Conservation (phyloP, 2,797 vertebrate species). For the Enteromius viviparus region DNA sequence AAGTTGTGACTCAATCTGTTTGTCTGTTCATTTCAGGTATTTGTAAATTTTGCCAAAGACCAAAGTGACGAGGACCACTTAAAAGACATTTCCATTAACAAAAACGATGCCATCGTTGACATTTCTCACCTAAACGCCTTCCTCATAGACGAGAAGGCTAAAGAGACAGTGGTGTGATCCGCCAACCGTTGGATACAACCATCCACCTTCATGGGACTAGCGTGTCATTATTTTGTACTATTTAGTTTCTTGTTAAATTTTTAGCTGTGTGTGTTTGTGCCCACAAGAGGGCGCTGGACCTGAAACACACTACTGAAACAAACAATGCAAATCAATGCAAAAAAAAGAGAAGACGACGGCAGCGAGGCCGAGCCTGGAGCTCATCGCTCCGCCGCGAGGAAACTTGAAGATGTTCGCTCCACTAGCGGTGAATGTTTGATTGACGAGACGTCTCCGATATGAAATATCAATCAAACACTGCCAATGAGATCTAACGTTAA, state of each 20-base stretch:
- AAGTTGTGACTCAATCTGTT: background rate
- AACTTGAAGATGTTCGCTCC: conserved; percentile 63
- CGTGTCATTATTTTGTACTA: conserved; percentile 45
- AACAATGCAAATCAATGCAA: conserved; percentile 93
- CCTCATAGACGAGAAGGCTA: conserved; percentile 86
- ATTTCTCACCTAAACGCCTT: conserved; percentile 87
- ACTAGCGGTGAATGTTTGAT: conserved; percentile 59
- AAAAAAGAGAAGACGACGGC: conserved; percentile 61
- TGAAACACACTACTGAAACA: conserved; percentile 83
- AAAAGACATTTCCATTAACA: conserved; percentile 91
- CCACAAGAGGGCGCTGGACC: conserved; percentile 52
- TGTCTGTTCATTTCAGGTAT: conserved; percentile 80
- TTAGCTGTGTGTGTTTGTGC: conserved; percentile 62
- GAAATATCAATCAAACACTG: conserved; percentile 52
- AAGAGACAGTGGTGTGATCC: conserved; percentile 93
- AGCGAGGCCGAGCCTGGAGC: conserved; percentile 54
- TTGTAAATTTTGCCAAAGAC: conserved; percentile 99
- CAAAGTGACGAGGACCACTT: conserved; percentile 98
- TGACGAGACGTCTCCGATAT: conserved; percentile 78
- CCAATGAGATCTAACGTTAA: conserved; percentile 43
- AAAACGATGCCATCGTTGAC: conserved; percentile 91
- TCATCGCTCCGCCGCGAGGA: conserved; percentile 51
- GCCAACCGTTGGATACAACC: conserved; percentile 24
- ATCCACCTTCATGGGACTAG: conserved; percentile 19
- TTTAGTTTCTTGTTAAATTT: conserved; percentile 60